These are phyloP conservation scores for Pelvicachromis taeniatus DNA, from an alignment of 2,113 vertebrate genomes.

Conservation along the genomic window DNA sequence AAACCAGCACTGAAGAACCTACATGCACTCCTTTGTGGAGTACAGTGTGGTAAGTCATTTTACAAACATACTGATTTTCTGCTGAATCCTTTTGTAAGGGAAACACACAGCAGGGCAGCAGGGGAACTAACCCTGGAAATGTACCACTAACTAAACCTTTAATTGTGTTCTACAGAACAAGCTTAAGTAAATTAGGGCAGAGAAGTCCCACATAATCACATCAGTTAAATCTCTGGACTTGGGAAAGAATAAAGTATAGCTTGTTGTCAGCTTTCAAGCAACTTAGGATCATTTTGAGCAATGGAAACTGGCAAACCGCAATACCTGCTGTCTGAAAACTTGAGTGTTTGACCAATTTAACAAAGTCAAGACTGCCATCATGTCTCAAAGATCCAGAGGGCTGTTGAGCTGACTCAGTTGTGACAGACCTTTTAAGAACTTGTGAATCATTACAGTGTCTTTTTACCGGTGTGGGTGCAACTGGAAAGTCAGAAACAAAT, in stretches of 20 bases:
- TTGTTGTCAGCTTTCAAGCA: background rate
- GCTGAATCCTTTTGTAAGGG: background rate
- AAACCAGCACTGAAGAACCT: background rate
- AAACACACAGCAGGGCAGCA: background rate
- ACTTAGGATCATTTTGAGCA: background rate
- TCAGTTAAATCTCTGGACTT: background rate
- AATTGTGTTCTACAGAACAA: constrained; percentile 2
- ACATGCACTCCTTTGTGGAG: background rate
- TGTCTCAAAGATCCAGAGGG: background rate
- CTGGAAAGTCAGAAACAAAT: background rate
- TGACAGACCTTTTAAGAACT: background rate
- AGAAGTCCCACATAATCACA: background rate
- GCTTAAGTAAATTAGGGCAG: background rate
- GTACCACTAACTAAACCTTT: constrained; percentile 1
- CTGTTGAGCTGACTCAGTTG: background rate
- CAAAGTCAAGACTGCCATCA: background rate
- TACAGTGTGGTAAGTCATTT: background rate
- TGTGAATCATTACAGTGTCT: background rate
- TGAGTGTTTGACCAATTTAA: background rate
- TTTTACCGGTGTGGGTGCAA: background rate
- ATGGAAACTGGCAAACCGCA: background rate
- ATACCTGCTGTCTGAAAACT: background rate
- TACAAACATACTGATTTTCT: background rate
- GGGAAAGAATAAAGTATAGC: background rate
- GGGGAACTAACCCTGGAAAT: background rate